These are phyloP conservation scores for Rallus limicola DNA, from an alignment of 2,113 vertebrate genomes.

Conservation along the genomic window DNA sequence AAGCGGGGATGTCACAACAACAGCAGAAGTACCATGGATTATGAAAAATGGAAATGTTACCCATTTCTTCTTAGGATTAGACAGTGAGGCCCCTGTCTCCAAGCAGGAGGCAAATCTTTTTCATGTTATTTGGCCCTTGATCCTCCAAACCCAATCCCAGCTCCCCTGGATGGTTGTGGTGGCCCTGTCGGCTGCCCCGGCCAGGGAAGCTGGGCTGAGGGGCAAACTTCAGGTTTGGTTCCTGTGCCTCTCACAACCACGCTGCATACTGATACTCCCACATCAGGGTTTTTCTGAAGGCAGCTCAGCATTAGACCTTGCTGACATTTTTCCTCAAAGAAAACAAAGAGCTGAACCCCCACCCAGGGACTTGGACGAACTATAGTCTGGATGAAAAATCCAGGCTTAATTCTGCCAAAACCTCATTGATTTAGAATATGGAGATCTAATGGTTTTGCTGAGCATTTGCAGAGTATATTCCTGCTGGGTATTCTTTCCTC, in stretches of 20 bases:
- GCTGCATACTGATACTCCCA: neutral
- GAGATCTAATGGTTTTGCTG: neutral
- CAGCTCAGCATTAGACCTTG: neutral
- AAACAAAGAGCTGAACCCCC: neutral
- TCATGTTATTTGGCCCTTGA: neutral
- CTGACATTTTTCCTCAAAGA: neutral
- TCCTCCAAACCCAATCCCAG: neutral
- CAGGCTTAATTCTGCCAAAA: neutral
- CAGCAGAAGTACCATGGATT: neutral
- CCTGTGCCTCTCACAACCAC: neutral
- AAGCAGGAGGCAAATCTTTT: neutral
- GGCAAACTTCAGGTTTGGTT: neutral
- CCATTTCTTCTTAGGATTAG: neutral
- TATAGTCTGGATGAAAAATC: neutral
- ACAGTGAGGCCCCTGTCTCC: neutral
- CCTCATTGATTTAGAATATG: neutral
- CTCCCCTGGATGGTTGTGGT: neutral
- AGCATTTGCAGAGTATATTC: neutral
- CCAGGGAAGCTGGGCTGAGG: neutral
- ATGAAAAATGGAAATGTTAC: neutral
- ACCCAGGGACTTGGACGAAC: neutral
- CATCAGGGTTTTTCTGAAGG: accelerated
- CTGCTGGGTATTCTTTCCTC: neutral
- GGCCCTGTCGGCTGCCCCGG: neutral
- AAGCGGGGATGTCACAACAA: neutral